Evolutionary conservation across 2,888 invertebrate genomes (phyloP).

Genomic region (Nycteola revayana): DNA sequence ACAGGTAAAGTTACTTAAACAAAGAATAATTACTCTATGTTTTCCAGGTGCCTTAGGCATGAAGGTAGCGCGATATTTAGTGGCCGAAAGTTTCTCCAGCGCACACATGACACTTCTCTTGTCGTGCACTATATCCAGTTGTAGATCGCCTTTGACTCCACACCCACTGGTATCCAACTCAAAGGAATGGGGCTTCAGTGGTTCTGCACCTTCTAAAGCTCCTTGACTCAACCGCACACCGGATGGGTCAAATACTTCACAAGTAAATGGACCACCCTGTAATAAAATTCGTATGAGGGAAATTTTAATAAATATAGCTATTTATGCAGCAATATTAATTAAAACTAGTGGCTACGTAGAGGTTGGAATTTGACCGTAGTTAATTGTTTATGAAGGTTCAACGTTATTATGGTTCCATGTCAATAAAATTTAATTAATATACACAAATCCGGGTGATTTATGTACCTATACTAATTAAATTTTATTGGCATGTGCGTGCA

Average conservation of each 20-base stretch:
- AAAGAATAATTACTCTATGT: conserved; percentile 83
- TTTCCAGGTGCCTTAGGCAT: conserved; percentile 90
- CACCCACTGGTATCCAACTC: conserved; percentile 83
- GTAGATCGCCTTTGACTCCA: conserved; percentile 92
- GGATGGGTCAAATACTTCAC: conserved; percentile 96
- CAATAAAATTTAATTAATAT: too few relatives aligned
- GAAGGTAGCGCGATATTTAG: conserved; percentile 89
- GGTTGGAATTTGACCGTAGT: too few relatives aligned
- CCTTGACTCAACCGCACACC: conserved; percentile 88
- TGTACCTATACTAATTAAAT: too few relatives aligned
- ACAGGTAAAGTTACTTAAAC: too few relatives aligned
- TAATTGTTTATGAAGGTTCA: too few relatives aligned
- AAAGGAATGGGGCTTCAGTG: conserved; percentile 93
- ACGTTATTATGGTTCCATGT: too few relatives aligned
- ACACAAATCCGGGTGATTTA: too few relatives aligned
- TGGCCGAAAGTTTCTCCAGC: conserved; percentile 89
- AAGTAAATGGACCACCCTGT: conserved; percentile 97
- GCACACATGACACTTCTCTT: conserved; percentile 92
- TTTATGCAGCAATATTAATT: too few relatives aligned
- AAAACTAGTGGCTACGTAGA: too few relatives aligned
- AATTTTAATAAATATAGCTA: too few relatives aligned
- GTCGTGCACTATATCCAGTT: conserved; percentile 94
- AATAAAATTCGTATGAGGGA: conserved; percentile 3
- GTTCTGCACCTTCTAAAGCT: conserved; percentile 91
- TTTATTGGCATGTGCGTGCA: too few relatives aligned